Evolutionary conservation across 2,113 vertebrate species (phyloP).

Genomic region (Gnathonemus echidnorhynchus): DNA sequence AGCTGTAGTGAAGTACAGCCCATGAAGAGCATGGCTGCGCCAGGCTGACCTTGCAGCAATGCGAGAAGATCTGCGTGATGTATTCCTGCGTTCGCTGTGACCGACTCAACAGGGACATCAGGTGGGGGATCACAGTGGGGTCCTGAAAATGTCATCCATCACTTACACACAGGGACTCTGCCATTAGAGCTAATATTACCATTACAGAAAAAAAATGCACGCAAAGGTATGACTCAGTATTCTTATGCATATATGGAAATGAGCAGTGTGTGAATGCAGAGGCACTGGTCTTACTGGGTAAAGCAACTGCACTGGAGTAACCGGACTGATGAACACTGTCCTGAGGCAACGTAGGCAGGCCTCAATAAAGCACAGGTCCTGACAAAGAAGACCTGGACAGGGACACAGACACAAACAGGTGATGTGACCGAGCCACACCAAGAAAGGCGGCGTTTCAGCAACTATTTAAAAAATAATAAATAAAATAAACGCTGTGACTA

Average conservation of each 20-base stretch:
- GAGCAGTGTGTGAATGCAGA: background rate
- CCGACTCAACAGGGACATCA: conserved; percentile 89
- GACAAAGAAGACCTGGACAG: conserved; percentile 74
- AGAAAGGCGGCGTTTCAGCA: background rate
- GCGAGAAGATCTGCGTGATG: conserved; percentile 98
- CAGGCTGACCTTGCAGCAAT: conserved; percentile 95
- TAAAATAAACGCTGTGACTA: background rate
- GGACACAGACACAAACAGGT: conserved; percentile 7
- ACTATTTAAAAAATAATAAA: background rate
- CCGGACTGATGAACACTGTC: conserved; percentile 92
- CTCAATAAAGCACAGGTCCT: conserved; percentile 91
- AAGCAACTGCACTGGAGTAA: conserved; percentile 95
- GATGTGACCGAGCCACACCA: background rate
- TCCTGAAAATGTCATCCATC: conserved; percentile 59
- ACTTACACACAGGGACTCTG: background rate
- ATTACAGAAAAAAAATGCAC: background rate
- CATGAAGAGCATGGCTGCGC: no score
- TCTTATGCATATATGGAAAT: background rate
- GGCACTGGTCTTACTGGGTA: conserved; percentile 76
- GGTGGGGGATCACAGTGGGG: conserved; percentile 89
- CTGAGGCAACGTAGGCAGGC: conserved; percentile 93
- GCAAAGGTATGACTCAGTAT: background rate
- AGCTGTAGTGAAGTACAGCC: background rate
- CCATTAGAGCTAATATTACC: background rate
- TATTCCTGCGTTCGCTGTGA: conserved; percentile 92